These are phyloP conservation scores for Corvus moneduloides DNA, from an alignment of 2,113 vertebrate genomes.

Conservation along the genomic window DNA sequence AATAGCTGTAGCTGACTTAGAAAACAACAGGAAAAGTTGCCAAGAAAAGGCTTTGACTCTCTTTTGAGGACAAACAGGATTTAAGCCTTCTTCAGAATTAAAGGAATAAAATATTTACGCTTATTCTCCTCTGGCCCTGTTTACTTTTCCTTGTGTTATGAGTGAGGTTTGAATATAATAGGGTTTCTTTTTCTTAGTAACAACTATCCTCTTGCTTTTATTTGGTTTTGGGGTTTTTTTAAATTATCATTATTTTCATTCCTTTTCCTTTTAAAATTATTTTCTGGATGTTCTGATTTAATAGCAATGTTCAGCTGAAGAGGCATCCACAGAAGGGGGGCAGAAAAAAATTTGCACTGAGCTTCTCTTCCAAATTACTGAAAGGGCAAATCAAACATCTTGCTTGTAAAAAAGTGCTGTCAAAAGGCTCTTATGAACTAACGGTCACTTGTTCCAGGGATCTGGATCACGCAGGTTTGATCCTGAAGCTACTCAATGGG, in stretches of 20 bases:
- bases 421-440: background rate
- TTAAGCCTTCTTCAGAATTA: background rate
- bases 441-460: background rate
- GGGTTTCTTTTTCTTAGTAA: background rate
- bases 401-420: background rate
- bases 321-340: background rate
- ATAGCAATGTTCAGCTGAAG: background rate
- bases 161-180: background rate
- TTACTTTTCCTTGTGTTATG: background rate
- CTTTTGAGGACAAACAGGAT: background rate
- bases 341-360: background rate
- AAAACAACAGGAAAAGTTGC: conserved; percentile 27
- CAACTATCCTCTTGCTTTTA: background rate
- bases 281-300: background rate
- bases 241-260: background rate
- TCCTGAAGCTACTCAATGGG: background rate
- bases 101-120: background rate
- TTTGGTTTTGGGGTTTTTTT: background rate
- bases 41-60: background rate
- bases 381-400: background rate
- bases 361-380: background rate
- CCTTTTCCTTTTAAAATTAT: background rate
- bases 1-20: background rate
- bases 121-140: background rate
- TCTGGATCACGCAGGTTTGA: fast-evolving